Evolutionary conservation across 2,797 vertebrate genomes (phyloP).

Genomic region (Artibeus lituratus): DNA sequence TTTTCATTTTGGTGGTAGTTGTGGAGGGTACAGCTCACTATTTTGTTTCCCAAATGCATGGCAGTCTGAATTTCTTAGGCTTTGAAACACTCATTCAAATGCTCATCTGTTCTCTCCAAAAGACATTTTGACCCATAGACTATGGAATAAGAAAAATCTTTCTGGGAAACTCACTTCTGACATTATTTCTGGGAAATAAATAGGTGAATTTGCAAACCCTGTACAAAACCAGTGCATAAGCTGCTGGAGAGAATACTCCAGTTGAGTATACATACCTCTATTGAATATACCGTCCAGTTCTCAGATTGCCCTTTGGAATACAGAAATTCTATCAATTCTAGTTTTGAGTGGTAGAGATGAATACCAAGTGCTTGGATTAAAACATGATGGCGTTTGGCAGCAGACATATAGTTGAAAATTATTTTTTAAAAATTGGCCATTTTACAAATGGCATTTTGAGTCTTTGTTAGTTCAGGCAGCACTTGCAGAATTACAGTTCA

Average conservation of each 20-base stretch:
- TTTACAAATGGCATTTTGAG: constrained; percentile 42
- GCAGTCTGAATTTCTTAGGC: background rate
- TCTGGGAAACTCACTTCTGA: background rate
- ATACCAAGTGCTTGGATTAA: background rate
- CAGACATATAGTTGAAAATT: background rate
- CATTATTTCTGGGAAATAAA: background rate
- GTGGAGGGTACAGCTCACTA: background rate
- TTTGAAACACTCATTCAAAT: background rate
- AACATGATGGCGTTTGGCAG: constrained; percentile 17
- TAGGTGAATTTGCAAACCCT: background rate
- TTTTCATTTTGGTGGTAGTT: background rate
- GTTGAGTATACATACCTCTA: background rate
- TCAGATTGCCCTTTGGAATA: background rate
- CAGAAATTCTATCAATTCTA: background rate
- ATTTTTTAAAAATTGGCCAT: background rate
- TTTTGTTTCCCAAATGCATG: background rate
- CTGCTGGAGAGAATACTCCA: background rate
- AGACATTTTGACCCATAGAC: background rate
- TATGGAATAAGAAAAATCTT: background rate
- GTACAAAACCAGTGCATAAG: background rate
- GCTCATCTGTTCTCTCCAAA: background rate
- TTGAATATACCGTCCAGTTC: background rate
- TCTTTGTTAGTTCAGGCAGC: constrained; percentile 42
- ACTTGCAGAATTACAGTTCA: constrained; percentile 22
- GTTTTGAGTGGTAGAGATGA: background rate